Conservation (phyloP, 2,797 vertebrate genomes). For the Thripadectes ignobilis region DNA sequence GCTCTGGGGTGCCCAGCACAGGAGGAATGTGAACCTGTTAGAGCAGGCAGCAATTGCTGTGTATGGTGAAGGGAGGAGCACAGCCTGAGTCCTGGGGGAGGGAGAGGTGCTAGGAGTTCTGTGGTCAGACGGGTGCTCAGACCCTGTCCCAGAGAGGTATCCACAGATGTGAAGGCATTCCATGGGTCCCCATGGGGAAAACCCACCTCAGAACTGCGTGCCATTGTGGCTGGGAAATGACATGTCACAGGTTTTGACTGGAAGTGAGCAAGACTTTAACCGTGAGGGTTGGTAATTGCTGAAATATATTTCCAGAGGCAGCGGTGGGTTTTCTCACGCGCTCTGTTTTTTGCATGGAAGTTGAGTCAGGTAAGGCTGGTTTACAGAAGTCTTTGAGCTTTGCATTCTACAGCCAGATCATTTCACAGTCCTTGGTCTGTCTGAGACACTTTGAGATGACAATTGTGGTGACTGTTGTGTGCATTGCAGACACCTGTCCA, state of each 20-base stretch:
- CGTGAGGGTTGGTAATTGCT: neutral
- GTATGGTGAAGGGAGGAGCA: neutral
- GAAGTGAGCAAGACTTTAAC: neutral
- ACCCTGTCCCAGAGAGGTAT: neutral
- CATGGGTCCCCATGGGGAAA: neutral
- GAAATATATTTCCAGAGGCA: neutral
- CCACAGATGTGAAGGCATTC: neutral
- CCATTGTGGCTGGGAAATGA: neutral
- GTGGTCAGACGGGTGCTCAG: neutral
- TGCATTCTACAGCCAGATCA: neutral
- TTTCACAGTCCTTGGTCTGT: neutral
- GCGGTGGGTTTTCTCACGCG: neutral
- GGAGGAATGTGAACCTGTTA: neutral
- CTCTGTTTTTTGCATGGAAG: neutral
- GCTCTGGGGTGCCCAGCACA: neutral
- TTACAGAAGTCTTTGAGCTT: neutral
- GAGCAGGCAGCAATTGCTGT: neutral
- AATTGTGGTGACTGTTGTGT: neutral
- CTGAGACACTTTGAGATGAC: neutral
- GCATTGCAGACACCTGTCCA: neutral
- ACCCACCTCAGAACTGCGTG: rapidly evolving
- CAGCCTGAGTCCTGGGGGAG: neutral
- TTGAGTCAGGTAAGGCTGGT: neutral
- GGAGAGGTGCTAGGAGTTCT: neutral
- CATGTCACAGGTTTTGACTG: neutral